phyloP scores from a whole-genome alignment of 2,113 vertebrate genomes.

The Neopipo cinnamomea region DNA sequence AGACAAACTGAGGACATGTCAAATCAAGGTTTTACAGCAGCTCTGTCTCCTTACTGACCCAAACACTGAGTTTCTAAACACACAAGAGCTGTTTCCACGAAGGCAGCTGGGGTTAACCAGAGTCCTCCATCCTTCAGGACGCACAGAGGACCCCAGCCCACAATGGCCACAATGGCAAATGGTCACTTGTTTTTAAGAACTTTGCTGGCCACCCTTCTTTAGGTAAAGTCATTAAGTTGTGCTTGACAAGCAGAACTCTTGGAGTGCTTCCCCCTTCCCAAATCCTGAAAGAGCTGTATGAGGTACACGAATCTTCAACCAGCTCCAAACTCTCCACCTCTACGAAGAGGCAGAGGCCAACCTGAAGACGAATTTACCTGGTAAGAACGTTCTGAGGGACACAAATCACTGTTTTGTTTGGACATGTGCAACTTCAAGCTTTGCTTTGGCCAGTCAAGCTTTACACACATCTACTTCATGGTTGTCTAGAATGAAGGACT shows the following conservation, averaged over 20 bases:
- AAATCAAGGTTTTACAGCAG: not conserved
- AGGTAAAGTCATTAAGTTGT: not conserved
- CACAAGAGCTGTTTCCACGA: fast-evolving
- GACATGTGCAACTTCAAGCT: not conserved
- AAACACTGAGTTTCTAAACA: not conserved
- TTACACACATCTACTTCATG: not conserved
- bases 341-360: not conserved
- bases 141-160: not conserved
- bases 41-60: not conserved
- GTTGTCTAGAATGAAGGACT: not conserved
- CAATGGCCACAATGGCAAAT: not conserved
- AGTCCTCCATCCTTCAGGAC: not conserved
- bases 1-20: not conserved
- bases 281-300: not conserved
- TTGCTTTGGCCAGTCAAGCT: not conserved
- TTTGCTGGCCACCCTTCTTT: not conserved
- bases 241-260: not conserved
- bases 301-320: not conserved
- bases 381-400: not conserved
- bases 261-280: fast-evolving
- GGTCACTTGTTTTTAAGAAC: not conserved
- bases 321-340: not conserved
- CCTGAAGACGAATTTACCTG: not conserved
- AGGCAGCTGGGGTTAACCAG: not conserved
- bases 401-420: not conserved